phyloP scores from a whole-genome alignment of 2,113 vertebrate genomes.

The Notothenia coriiceps region DNA sequence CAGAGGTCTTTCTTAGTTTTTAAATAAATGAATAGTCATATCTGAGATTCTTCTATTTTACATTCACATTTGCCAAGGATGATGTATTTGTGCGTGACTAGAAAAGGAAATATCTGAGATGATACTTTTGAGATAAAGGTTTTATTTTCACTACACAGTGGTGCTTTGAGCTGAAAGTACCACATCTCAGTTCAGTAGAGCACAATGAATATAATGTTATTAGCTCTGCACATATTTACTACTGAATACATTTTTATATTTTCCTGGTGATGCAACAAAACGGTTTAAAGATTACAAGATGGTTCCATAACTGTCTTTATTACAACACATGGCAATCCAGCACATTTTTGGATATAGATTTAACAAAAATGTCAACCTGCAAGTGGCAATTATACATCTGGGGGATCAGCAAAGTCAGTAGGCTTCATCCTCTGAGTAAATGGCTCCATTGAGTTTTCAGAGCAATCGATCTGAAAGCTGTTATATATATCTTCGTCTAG shows the following conservation, averaged over 20 bases:
- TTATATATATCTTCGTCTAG: constrained; percentile 26
- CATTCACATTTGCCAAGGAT: neutral
- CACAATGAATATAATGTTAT: neutral
- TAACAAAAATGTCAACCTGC: neutral
- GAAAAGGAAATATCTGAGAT: neutral
- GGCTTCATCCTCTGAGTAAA: constrained; percentile 1
- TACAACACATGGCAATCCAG: neutral
- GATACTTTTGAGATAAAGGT: neutral
- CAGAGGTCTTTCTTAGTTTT: neutral
- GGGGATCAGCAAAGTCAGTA: constrained; percentile 20
- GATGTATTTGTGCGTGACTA: neutral
- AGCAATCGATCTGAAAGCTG: neutral
- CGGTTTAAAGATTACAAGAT: neutral
- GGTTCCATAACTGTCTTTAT: neutral
- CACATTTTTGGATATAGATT: neutral
- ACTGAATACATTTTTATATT: neutral
- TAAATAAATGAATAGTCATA: neutral
- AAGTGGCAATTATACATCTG: neutral
- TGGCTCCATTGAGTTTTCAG: constrained; percentile 8
- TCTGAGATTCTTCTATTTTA: neutral
- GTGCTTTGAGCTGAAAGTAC: neutral
- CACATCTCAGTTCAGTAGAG: neutral
- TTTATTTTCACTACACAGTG: neutral
- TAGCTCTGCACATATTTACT: neutral
- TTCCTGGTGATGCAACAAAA: neutral